Evolutionary conservation across 2,888 invertebrate species (phyloP).

Genomic region (Polyploca ridens): DNA sequence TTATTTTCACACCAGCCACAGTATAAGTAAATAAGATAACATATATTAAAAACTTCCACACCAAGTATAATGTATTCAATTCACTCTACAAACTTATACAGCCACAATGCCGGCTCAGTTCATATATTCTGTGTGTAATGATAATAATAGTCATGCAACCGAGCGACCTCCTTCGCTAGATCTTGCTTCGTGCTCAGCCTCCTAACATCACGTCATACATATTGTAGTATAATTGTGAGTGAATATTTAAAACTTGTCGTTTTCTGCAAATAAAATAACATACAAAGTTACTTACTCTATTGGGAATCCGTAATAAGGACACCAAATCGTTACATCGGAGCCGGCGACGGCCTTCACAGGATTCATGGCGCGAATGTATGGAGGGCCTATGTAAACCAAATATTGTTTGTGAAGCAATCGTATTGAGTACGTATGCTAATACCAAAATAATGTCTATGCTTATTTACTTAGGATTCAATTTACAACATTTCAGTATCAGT

Average conservation of each 20-base stretch:
- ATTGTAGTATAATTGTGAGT: conserved; percentile 43
- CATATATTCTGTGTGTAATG: conserved; percentile 40
- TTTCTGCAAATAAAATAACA: conserved; percentile 8
- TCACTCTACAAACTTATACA: neutral
- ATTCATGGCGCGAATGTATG: conserved; percentile 89
- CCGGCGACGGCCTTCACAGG: conserved; percentile 92
- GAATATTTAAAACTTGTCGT: conserved; percentile 29
- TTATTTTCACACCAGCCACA: neutral
- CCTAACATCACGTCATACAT: conserved; percentile 43
- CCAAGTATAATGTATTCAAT: neutral
- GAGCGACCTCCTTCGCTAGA: conserved; percentile 26
- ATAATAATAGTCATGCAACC: conserved; percentile 37
- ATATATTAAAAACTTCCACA: neutral
- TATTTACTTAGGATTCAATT: conserved; percentile 40
- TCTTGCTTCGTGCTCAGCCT: conserved; percentile 42
- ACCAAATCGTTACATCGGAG: conserved; percentile 89
- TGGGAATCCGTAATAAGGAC: conserved; percentile 95
- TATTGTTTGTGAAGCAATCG: conserved; percentile 32
- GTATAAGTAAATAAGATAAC: neutral
- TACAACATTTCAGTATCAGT: neutral
- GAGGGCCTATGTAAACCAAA: conserved; percentile 84
- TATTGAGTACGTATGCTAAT: conserved; percentile 17
- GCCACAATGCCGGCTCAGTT: conserved; percentile 33
- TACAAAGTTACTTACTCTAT: conserved; percentile 77
- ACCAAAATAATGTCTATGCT: conserved; percentile 34